Conservation (phyloP, 2,888 invertebrate species). For the Noctua janthe region DNA sequence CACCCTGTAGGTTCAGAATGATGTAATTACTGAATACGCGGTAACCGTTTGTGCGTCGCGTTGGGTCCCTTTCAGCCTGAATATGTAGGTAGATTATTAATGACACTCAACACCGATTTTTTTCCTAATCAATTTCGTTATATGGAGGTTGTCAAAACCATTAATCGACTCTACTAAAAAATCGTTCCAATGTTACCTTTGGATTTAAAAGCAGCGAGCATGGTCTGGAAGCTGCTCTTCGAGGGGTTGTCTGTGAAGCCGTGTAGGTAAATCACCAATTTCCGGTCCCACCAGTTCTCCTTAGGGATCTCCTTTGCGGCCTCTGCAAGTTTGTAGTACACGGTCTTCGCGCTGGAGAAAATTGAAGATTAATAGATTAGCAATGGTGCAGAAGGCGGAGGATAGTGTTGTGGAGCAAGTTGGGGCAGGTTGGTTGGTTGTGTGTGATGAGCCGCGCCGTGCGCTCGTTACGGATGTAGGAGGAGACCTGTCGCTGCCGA, state of each 20-base stretch:
- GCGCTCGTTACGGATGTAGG: no score
- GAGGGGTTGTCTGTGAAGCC: conserved; percentile 69
- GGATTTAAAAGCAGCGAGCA: conserved; percentile 57
- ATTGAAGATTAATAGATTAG: neutral
- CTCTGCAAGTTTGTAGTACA: conserved; percentile 24
- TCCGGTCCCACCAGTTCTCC: conserved; percentile 15
- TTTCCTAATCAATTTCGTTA: neutral
- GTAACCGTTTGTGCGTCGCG: no score
- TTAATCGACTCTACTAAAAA: neutral
- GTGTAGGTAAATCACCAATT: conserved; percentile 64
- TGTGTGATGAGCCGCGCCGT: no score
- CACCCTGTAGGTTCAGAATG: neutral
- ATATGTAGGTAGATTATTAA: neutral
- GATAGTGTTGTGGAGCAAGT: neutral
- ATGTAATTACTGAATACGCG: neutral
- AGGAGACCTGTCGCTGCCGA: no score
- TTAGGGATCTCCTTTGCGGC: conserved; percentile 13
- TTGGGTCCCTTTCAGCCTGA: no score
- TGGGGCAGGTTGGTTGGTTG: neutral
- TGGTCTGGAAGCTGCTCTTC: conserved; percentile 58
- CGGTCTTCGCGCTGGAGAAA: conserved; percentile 25
- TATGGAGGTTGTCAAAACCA: neutral
- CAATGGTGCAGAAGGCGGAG: neutral
- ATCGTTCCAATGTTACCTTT: neutral
- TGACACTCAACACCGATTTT: neutral